Evolutionary conservation across 1,140 invertebrate species (phyloP).

Genomic region (Eciton burchellii): DNA sequence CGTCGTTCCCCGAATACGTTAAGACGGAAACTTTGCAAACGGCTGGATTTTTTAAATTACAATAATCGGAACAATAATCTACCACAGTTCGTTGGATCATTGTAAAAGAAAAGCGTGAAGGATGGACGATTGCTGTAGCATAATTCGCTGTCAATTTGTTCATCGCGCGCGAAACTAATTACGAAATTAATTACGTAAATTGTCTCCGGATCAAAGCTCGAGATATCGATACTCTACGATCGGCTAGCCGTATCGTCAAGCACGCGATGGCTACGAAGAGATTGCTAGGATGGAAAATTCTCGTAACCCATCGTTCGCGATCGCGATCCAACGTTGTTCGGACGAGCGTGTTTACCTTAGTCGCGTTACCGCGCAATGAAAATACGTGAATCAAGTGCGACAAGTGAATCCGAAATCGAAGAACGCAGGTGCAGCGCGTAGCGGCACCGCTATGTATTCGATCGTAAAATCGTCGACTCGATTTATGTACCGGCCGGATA

Average conservation of each 20-base stretch:
- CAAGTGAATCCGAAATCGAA: slow-evolving; percentile 10
- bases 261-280: neutral
- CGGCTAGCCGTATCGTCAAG: neutral
- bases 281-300: slow-evolving; percentile 35
- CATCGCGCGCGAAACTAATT: neutral
- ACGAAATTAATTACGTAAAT: neutral
- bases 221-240: neutral
- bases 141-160: neutral
- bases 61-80: neutral
- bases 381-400: neutral
- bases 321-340: slow-evolving; percentile 20
- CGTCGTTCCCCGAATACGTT: slow-evolving; percentile 29
- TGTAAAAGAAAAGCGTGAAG: neutral
- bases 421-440: neutral
- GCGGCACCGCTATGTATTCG: neutral
- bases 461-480: slow-evolving; percentile 43
- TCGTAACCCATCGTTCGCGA: neutral
- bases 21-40: slow-evolving; percentile 29
- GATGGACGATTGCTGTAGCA: neutral
- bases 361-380: neutral
- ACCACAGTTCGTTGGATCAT: neutral
- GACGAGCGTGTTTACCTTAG: neutral
- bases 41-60: neutral
- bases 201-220: neutral
- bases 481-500: slow-evolving; percentile 35